phyloP scores from a whole-genome alignment of 1,140 invertebrate species.

The Heliconius himera region DNA sequence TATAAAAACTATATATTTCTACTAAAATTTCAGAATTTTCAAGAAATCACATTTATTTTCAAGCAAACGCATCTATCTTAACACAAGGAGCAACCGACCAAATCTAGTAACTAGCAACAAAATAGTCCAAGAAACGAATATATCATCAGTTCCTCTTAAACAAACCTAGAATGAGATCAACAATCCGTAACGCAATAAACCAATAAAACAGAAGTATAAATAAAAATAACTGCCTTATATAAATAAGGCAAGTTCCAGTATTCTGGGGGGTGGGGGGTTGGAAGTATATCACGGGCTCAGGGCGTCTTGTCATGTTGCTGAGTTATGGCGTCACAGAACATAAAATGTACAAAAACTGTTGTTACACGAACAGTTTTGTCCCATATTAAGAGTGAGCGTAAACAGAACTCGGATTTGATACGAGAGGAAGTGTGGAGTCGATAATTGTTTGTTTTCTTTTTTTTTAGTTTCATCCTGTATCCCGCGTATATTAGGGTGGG shows the following conservation, averaged over 20 bases:
- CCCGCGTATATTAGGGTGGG: neutral
- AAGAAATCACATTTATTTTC: neutral
- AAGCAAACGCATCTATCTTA: neutral
- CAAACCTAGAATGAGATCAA: slow-evolving; percentile 59
- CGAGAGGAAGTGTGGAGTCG: slow-evolving; percentile 51
- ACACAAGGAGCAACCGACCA: neutral
- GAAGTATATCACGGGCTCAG: slow-evolving; percentile 68
- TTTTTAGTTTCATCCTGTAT: neutral
- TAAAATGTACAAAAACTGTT: slow-evolving; percentile 81
- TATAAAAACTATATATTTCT: no score
- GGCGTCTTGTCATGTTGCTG: slow-evolving; percentile 64
- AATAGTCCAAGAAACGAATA: slow-evolving; percentile 12
- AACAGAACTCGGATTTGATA: slow-evolving; percentile 75
- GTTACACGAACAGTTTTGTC: slow-evolving; percentile 79
- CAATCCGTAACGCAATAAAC: slow-evolving; percentile 72
- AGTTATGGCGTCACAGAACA: slow-evolving; percentile 78
- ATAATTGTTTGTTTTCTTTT: neutral
- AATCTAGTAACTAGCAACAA: slow-evolving; percentile 1
- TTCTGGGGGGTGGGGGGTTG: slow-evolving; percentile 12
- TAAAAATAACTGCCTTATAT: slow-evolving; percentile 77
- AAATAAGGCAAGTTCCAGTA: slow-evolving; percentile 66
- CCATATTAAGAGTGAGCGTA: slow-evolving; percentile 78
- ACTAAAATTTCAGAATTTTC: no score
- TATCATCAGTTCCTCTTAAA: slow-evolving; percentile 32
- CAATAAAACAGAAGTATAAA: slow-evolving; percentile 76